These are phyloP conservation scores for Seira musarum DNA, from an alignment of 2,888 invertebrate genomes.

Conservation along the genomic window DNA sequence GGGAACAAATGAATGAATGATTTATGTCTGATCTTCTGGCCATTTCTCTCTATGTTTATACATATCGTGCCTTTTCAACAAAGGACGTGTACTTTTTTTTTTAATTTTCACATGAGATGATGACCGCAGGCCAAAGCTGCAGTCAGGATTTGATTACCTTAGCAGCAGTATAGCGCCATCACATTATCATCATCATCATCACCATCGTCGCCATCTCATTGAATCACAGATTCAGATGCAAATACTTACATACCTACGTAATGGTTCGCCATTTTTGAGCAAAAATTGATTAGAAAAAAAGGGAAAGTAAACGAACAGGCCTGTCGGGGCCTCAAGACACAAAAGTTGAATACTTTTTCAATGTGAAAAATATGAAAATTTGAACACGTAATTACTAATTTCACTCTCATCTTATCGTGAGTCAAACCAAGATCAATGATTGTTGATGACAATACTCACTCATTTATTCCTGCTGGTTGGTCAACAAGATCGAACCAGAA, in stretches of 20 bases:
- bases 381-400: conserved; percentile 25
- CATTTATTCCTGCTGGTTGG: no score
- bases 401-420: conserved; percentile 16
- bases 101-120: background rate
- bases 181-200: background rate
- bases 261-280: background rate
- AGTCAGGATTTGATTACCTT: background rate
- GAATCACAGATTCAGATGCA: no score
- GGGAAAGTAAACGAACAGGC: conserved; percentile 53
- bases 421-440: conserved; percentile 45
- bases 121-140: background rate
- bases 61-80: background rate
- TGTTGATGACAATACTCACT: no score
- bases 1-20: background rate
- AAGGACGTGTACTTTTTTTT: no score
- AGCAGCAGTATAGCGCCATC: background rate
- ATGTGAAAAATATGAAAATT: conserved; percentile 37
- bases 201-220: no score
- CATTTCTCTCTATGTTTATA: no score
- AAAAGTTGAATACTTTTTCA: conserved; percentile 32
- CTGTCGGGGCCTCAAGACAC: conserved; percentile 5
- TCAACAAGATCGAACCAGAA: no score
- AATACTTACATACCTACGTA: no score
- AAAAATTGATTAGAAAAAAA: conserved; percentile 49
- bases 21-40: background rate